Conservation (phyloP, 2,797 vertebrate genomes). For the Coregonus ussuriensis region DNA sequence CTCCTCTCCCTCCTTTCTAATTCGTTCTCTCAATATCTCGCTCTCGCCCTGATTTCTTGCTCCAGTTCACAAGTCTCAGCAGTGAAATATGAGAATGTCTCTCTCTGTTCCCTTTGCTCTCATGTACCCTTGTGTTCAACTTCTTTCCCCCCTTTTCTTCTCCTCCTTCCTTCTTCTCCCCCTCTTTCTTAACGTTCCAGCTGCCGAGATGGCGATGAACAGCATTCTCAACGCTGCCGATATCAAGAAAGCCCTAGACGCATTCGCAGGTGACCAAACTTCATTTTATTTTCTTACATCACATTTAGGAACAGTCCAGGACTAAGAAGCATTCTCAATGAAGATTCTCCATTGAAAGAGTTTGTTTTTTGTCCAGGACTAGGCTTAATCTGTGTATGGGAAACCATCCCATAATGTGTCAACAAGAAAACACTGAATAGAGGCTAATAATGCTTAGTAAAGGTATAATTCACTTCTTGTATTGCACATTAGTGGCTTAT, state of each 20-base stretch:
- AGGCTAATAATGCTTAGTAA: too few relatives aligned
- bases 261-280: conserved; percentile 85
- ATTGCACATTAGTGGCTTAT: background rate
- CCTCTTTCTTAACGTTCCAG: conserved; percentile 5
- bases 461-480: too few relatives aligned
- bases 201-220: conserved; percentile 89
- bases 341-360: background rate
- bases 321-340: too few relatives aligned
- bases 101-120: conserved; percentile 40
- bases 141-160: background rate
- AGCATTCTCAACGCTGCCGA: conserved; percentile 89
- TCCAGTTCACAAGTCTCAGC: conserved; percentile 55
- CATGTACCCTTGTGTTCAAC: conserved; percentile 50
- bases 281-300: background rate
- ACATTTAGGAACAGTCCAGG: background rate
- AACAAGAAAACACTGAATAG: too few relatives aligned
- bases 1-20: background rate
- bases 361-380: background rate
- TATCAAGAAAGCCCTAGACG: conserved; percentile 91
- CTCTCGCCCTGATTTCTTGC: conserved; percentile 57
- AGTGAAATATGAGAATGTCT: conserved; percentile 55
- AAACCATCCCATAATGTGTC: too few relatives aligned
- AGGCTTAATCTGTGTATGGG: too few relatives aligned
- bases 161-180: background rate
- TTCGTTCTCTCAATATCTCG: conserved; percentile 1